phyloP scores from a whole-genome alignment of 2,888 invertebrate species.

The Ramazzottius varieornatus region DNA sequence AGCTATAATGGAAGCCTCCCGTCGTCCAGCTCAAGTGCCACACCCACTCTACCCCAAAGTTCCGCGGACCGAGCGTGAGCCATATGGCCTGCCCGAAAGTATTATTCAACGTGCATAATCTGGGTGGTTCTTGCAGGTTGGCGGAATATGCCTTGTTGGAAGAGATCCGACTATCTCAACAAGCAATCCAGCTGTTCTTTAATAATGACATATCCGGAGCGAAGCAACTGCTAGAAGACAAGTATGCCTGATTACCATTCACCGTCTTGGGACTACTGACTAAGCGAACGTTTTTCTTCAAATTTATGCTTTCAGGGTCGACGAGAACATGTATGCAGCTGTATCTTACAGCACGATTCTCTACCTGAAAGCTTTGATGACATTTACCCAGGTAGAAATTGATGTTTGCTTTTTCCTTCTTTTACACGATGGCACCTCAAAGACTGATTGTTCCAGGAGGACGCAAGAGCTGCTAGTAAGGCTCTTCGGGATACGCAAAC shows the following conservation, averaged over 20 bases:
- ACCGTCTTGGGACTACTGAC: too few species aligned
- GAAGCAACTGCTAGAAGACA: neutral
- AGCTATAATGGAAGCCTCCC: too few species aligned
- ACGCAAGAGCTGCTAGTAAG: neutral
- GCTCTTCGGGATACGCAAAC: neutral
- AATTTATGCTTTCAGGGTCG: neutral
- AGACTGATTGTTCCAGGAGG: neutral
- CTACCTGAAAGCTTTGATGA: neutral
- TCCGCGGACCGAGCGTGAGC: neutral
- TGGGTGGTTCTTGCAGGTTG: neutral
- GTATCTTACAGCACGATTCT: neutral
- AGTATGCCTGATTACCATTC: neutral
- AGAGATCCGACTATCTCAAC: neutral
- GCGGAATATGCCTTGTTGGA: neutral
- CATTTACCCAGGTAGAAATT: neutral
- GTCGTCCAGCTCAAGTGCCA: neutral
- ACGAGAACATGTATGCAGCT: neutral
- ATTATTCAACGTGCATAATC: neutral
- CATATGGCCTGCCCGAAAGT: neutral
- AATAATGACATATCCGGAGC: neutral
- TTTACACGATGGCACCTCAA: too few species aligned
- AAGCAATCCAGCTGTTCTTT: neutral
- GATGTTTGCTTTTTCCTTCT: too few species aligned
- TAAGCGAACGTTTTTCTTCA: too few species aligned
- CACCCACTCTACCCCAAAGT: neutral